phyloP scores from a whole-genome alignment of 2,797 vertebrate genomes.

The Miichthys miiuy region DNA sequence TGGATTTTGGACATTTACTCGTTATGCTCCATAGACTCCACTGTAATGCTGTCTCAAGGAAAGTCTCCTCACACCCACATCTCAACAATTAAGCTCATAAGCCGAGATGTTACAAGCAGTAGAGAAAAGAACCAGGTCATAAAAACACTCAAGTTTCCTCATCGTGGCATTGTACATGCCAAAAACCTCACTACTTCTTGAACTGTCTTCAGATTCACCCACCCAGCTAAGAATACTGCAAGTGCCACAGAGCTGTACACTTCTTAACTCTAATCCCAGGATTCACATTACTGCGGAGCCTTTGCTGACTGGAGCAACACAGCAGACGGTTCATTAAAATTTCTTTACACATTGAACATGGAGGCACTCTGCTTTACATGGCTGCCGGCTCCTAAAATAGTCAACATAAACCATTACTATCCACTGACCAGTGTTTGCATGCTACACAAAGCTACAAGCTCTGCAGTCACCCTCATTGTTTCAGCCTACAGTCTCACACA shows the following conservation, averaged over 20 bases:
- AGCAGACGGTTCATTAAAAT: slow-evolving; percentile 43
- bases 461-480: slow-evolving; percentile 46
- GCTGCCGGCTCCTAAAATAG: slow-evolving; percentile 3
- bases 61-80: neutral
- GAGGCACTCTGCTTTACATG: slow-evolving; percentile 9
- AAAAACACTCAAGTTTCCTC: neutral
- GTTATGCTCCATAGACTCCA: neutral
- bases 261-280: slow-evolving; percentile 48
- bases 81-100: slow-evolving; percentile 12
- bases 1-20: slow-evolving; percentile 12
- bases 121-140: neutral
- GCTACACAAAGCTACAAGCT: slow-evolving; percentile 35
- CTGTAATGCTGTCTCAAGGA: neutral
- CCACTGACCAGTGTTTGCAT: slow-evolving; percentile 15
- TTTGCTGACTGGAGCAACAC: slow-evolving; percentile 17
- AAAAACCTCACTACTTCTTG: neutral
- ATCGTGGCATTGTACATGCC: neutral
- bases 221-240: slow-evolving; percentile 13
- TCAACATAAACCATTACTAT: slow-evolving; percentile 17
- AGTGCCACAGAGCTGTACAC: slow-evolving; percentile 24
- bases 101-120: neutral
- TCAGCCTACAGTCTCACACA: slow-evolving; percentile 28
- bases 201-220: slow-evolving; percentile 12
- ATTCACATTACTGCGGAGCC: slow-evolving; percentile 42
- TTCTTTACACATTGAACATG: slow-evolving; percentile 37